Evolutionary conservation across 2,113 vertebrate species (phyloP).

Genomic region (Ivindomyrus marchei): DNA sequence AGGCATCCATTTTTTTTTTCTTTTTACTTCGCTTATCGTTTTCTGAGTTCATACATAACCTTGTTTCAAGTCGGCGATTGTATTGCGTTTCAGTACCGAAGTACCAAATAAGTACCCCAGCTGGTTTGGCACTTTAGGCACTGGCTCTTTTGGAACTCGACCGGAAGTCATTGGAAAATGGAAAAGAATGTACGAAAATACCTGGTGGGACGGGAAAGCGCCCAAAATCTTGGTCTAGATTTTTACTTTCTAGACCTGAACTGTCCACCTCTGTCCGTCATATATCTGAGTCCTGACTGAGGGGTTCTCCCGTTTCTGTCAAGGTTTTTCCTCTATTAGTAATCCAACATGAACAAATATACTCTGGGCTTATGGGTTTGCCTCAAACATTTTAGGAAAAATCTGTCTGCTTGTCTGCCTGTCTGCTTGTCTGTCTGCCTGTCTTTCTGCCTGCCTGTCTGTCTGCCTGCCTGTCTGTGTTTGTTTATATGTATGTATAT

Average conservation of each 20-base stretch:
- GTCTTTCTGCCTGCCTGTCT: not conserved
- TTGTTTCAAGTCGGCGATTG: no score
- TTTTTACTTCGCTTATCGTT: no score
- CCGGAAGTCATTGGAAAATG: no score
- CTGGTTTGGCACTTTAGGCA: no score
- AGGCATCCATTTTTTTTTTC: no score
- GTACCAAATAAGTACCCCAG: no score
- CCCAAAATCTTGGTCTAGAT: not conserved
- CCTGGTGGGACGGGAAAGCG: not conserved
- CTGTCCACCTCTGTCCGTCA: not conserved
- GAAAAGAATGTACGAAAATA: no score
- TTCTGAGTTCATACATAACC: no score
- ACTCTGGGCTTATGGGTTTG: not conserved
- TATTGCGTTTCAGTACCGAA: no score
- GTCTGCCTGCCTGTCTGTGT: not conserved
- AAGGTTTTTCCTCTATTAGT: not conserved
- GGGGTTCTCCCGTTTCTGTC: not conserved
- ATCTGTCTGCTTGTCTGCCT: not conserved
- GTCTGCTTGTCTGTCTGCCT: not conserved
- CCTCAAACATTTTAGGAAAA: not conserved
- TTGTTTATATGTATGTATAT: not conserved
- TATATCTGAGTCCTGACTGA: not conserved
- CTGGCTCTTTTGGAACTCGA: no score
- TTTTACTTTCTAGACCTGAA: not conserved
- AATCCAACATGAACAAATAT: not conserved